phyloP scores from a whole-genome alignment of 2,113 vertebrate species.

The Aspiorhynchus laticeps region DNA sequence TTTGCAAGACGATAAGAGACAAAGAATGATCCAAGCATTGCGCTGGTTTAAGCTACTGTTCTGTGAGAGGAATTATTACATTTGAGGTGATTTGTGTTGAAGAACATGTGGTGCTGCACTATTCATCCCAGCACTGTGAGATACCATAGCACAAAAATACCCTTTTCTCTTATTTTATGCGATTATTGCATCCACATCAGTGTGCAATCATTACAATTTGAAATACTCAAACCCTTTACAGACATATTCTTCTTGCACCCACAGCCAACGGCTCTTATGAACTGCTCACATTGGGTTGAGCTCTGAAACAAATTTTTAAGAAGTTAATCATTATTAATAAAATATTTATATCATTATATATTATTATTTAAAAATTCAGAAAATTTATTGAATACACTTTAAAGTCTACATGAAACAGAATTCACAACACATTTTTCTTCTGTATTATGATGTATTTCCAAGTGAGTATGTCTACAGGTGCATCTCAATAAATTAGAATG shows the following conservation, averaged over 20 bases:
- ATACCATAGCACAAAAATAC: constrained; percentile 22
- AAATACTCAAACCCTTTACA: constrained; percentile 1
- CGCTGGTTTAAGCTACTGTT: constrained; percentile 16
- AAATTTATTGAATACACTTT: neutral
- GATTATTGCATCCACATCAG: constrained; percentile 42
- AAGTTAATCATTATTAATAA: neutral
- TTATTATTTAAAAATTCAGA: neutral
- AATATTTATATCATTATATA: neutral
- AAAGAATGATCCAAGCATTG: constrained; percentile 7
- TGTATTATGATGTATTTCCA: neutral
- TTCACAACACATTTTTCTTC: neutral
- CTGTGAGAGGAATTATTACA: constrained; percentile 6
- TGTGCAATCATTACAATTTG: constrained; percentile 21
- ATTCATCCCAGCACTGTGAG: constrained; percentile 2
- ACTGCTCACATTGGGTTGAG: constrained; percentile 63
- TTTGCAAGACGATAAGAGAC: constrained; percentile 27
- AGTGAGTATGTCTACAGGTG: no score
- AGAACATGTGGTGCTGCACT: neutral
- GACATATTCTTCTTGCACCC: constrained; percentile 1
- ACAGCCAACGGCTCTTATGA: constrained; percentile 60
- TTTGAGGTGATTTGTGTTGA: constrained; percentile 5
- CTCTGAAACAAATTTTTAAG: constrained; percentile 35
- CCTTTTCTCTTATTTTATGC: neutral
- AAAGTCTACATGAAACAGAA: neutral
- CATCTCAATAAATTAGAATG: no score